Conservation (phyloP, 2,797 vertebrate species). For the Vespertilio murinus region DNA sequence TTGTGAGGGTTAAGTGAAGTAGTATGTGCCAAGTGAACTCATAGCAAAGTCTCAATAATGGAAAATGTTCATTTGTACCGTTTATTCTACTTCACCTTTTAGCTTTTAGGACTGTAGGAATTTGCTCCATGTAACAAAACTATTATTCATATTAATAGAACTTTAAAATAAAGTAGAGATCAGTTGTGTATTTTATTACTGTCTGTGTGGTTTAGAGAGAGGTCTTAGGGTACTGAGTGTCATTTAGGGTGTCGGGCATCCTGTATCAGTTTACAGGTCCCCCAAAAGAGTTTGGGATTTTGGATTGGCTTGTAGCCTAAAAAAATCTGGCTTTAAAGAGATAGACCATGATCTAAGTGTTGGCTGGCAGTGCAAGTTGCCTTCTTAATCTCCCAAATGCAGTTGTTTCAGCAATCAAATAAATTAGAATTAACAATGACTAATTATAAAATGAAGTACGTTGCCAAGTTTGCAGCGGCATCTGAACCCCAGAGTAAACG, state of each 20-base stretch:
- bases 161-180: not conserved
- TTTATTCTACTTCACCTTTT: not conserved
- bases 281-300: slow-evolving; percentile 16
- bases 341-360: not conserved
- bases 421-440: slow-evolving; percentile 70
- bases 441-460: slow-evolving; percentile 69
- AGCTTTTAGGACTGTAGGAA: not conserved
- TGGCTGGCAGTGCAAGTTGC: slow-evolving; percentile 22
- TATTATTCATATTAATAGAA: not conserved
- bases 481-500: slow-evolving; percentile 39
- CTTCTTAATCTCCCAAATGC: slow-evolving; percentile 28
- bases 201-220: not conserved
- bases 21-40: not conserved
- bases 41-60: not conserved
- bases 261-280: not conserved
- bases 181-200: not conserved
- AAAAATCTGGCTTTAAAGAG: slow-evolving; percentile 39
- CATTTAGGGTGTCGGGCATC: not conserved
- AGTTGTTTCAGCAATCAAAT: slow-evolving; percentile 56
- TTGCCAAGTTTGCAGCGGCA: not conserved
- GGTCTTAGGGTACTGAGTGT: not conserved
- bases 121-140: slow-evolving; percentile 9
- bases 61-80: not conserved
- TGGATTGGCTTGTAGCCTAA: not conserved
- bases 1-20: not conserved